phyloP scores from a whole-genome alignment of 1,140 invertebrate genomes.

The Micrasema longulum region DNA sequence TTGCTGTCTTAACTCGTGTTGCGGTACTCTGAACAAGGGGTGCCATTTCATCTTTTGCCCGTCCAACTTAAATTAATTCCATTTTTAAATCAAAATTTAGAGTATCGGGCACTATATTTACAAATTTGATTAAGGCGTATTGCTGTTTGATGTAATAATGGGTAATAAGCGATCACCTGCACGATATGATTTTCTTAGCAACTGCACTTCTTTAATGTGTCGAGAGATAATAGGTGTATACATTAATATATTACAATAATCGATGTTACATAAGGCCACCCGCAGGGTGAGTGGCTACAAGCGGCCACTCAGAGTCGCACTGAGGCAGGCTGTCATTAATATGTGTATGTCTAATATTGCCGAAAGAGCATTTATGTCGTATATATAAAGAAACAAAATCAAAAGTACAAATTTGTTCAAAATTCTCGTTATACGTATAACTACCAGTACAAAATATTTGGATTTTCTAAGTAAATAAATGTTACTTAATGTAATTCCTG shows the following conservation, averaged over 20 bases:
- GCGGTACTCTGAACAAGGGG: no score
- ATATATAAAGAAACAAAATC: slow-evolving; percentile 58
- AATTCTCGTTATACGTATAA: slow-evolving; percentile 64
- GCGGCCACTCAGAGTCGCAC: slow-evolving; percentile 21
- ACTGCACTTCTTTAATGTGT: slow-evolving; percentile 56
- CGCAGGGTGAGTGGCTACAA: slow-evolving; percentile 36
- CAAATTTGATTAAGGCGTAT: slow-evolving; percentile 46
- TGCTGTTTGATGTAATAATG: slow-evolving; percentile 52
- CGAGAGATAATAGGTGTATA: slow-evolving; percentile 55
- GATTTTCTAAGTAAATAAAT: slow-evolving; percentile 63
- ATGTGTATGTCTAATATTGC: slow-evolving; percentile 53
- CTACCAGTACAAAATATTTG: slow-evolving; percentile 67
- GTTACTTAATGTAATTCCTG: slow-evolving; percentile 67
- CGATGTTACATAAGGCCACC: slow-evolving; percentile 53
- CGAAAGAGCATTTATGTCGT: slow-evolving; percentile 53
- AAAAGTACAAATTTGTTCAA: slow-evolving; percentile 67
- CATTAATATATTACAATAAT: slow-evolving; percentile 56
- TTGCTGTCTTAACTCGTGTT: no score
- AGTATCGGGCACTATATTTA: slow-evolving; percentile 51
- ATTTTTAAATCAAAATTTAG: slow-evolving; percentile 43
- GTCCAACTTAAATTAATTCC: slow-evolving; percentile 42
- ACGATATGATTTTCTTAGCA: slow-evolving; percentile 55
- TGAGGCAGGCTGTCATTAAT: slow-evolving; percentile 49
- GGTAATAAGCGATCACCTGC: slow-evolving; percentile 53
- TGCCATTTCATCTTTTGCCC: slow-evolving; percentile 23